Conservation (phyloP, 1,140 invertebrate genomes). For the Spodoptera litura region DNA sequence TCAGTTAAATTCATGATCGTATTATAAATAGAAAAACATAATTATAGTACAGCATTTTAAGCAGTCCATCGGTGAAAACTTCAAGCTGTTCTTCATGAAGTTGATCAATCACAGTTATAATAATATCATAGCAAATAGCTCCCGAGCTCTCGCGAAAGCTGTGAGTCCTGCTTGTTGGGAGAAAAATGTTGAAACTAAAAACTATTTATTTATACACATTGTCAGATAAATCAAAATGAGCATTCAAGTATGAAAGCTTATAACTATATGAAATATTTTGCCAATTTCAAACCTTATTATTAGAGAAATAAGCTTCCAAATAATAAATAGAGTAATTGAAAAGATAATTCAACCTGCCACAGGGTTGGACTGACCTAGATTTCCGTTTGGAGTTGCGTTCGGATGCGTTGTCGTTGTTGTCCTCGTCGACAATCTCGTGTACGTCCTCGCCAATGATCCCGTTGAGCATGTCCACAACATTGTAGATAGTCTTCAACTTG, state of each 20-base stretch:
- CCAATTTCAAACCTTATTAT: not conserved
- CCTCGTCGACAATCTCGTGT: constrained; percentile 62
- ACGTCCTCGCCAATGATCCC: constrained; percentile 91
- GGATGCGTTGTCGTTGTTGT: constrained; percentile 66
- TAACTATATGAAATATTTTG: not conserved
- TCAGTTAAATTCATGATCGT: too few species aligned
- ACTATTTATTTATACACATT: constrained; percentile 27
- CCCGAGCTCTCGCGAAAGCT: constrained; percentile 33
- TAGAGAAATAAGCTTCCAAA: constrained; percentile 37
- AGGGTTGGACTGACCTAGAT: constrained; percentile 74
- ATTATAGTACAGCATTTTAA: not conserved
- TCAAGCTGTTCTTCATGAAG: constrained; percentile 19
- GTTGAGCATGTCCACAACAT: constrained; percentile 94
- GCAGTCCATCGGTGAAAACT: constrained; percentile 23
- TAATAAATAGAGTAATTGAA: constrained; percentile 32
- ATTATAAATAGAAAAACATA: too few species aligned
- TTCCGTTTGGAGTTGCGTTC: constrained; percentile 72
- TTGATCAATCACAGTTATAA: constrained; percentile 16
- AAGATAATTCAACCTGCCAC: constrained; percentile 14
- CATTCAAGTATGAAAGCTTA: constrained; percentile 8
- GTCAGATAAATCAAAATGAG: not conserved
- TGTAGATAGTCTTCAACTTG: constrained; percentile 93
- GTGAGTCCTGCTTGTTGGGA: constrained; percentile 39
- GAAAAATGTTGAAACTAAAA: constrained; percentile 32
- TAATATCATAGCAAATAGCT: constrained; percentile 39